Evolutionary conservation across 2,888 invertebrate species (phyloP).

Genomic region (Trichogramma evanescens): DNA sequence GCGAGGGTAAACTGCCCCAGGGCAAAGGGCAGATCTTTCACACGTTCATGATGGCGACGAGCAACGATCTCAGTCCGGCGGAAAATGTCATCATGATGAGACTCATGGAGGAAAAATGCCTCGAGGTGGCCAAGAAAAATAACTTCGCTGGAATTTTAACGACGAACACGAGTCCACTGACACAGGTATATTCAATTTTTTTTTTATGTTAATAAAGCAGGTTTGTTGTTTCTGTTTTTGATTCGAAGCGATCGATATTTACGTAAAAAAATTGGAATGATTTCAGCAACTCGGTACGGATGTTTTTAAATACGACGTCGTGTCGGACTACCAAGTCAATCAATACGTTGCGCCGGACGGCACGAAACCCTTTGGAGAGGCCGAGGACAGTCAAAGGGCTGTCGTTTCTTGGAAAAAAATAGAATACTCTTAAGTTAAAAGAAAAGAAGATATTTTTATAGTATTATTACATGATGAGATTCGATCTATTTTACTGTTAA

Average conservation of each 20-base stretch:
- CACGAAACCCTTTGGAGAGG: conserved; percentile 65
- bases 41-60: conserved; percentile 83
- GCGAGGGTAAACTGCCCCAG: conserved; percentile 56
- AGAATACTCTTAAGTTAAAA: conserved; percentile 18
- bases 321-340: conserved; percentile 76
- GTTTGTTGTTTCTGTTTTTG: too few species aligned
- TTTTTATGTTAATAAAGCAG: neutral
- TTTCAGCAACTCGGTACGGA: conserved; percentile 73
- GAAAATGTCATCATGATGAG: conserved; percentile 76
- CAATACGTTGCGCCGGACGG: conserved; percentile 67
- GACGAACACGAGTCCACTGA: conserved; percentile 82
- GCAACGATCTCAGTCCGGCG: conserved; percentile 56
- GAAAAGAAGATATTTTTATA: neutral
- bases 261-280: neutral
- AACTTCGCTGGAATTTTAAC: conserved; percentile 73
- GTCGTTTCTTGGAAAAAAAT: conserved; percentile 72
- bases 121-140: conserved; percentile 59
- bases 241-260: neutral
- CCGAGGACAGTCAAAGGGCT: conserved; percentile 70
- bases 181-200: conserved; percentile 61
- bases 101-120: conserved; percentile 69
- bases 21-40: conserved; percentile 68
- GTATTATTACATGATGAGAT: neutral
- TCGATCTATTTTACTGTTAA: too few species aligned
- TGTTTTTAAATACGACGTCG: conserved; percentile 69